Percentiles rank a stretch among this genome's conserved stretches.
These are phyloP conservation scores for Lepus americanus DNA, from an alignment of 2,113 vertebrate genomes.

Conservation along the genomic window DNA sequence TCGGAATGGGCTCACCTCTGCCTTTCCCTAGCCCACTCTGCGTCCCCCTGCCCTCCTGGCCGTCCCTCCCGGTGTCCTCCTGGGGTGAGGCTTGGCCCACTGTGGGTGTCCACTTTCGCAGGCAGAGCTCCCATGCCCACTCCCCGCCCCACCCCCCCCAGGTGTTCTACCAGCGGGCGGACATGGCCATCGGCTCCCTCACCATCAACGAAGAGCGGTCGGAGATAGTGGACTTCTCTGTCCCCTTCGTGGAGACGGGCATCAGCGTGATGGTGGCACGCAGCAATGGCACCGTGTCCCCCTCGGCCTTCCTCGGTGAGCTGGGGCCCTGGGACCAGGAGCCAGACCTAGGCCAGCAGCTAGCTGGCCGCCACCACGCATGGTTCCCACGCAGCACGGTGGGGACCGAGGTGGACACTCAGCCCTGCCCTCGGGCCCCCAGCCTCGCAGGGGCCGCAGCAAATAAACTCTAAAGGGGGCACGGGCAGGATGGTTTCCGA, in stretches of 20 bases:
- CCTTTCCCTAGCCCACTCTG: not conserved
- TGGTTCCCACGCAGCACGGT: not conserved
- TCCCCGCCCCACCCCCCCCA: slow-evolving; percentile 66
- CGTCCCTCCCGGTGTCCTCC: not conserved
- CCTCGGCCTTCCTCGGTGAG: slow-evolving; percentile 95
- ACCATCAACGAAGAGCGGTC: slow-evolving; percentile 96
- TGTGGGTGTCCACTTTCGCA: not conserved
- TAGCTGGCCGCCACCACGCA: no score
- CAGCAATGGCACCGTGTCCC: slow-evolving; percentile 95
- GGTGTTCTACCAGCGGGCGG: slow-evolving; percentile 94
- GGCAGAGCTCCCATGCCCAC: not conserved
- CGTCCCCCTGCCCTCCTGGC: fast-evolving
- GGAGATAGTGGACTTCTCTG: slow-evolving; percentile 95
- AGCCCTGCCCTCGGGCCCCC: not conserved
- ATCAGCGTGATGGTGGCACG: slow-evolving; percentile 97
- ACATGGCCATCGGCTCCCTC: slow-evolving; percentile 96
- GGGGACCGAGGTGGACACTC: not conserved
- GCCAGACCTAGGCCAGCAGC: not conserved
- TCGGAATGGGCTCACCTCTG: not conserved
- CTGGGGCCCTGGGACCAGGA: not conserved
- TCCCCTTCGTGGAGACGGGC: slow-evolving; percentile 95
- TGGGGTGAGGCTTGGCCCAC: not conserved
- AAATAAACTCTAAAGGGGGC: not conserved
- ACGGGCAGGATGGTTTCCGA: not conserved
- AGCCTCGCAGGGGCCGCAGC: not conserved